phyloP scores from a whole-genome alignment of 1,140 invertebrate genomes.

The Leptopilina clavipes region DNA sequence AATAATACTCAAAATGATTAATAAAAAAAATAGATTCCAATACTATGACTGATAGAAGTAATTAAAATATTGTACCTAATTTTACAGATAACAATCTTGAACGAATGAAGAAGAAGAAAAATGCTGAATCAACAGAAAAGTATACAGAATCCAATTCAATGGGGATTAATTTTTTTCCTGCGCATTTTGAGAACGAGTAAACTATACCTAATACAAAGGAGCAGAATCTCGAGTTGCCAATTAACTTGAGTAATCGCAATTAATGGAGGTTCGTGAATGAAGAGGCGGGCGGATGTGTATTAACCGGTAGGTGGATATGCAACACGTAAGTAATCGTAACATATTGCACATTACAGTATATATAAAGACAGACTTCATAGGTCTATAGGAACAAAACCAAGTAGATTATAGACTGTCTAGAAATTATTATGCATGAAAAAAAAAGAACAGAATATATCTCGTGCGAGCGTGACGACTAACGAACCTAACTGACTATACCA shows the following conservation, averaged over 20 bases:
- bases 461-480: constrained; percentile 62
- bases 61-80: too few relatives aligned
- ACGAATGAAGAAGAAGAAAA: too few relatives aligned
- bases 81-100: too few relatives aligned
- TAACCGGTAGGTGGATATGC: constrained; percentile 42
- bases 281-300: constrained; percentile 40
- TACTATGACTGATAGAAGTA: too few relatives aligned
- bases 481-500: constrained; percentile 49
- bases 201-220: constrained; percentile 38
- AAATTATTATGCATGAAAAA: constrained; percentile 5
- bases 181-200: constrained; percentile 38
- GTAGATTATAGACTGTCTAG: constrained; percentile 5
- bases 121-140: too few relatives aligned
- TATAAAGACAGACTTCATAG: constrained; percentile 19
- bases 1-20: too few relatives aligned
- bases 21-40: too few relatives aligned
- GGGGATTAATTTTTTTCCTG: constrained; percentile 35
- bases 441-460: neutral
- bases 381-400: neutral
- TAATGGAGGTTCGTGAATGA: constrained; percentile 43
- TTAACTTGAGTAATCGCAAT: constrained; percentile 57
- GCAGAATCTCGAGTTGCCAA: constrained; percentile 43
- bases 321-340: constrained; percentile 5
- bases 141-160: too few relatives aligned
- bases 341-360: neutral